A percentile compares a stretch with the other conserved stretches of the same genome.
Conservation (phyloP, 1,140 invertebrate genomes). For the Drosophila tani region DNA sequence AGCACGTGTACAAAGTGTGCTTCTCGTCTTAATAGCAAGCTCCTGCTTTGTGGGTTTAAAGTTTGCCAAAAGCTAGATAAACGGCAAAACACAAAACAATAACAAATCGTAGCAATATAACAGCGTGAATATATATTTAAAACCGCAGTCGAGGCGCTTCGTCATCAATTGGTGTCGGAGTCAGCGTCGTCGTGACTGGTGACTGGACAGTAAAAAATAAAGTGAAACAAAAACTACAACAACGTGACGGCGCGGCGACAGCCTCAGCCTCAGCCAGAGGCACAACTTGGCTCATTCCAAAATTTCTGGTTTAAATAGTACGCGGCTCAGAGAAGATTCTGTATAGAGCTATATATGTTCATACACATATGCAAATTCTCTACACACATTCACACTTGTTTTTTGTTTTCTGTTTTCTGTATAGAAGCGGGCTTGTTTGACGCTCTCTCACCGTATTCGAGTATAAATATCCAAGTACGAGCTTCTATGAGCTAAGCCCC, state of each 20-base stretch:
- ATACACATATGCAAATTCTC: conserved; percentile 25
- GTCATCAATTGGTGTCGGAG: conserved; percentile 60
- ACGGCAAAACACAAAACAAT: conserved; percentile 54
- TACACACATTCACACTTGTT: conserved; percentile 7
- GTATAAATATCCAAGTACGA: conserved; percentile 37
- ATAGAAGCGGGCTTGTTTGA: conserved; percentile 25
- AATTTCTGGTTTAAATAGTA: conserved; percentile 71
- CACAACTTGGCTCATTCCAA: conserved; percentile 58
- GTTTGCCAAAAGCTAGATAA: conserved; percentile 42
- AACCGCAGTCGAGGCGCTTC: conserved; percentile 40
- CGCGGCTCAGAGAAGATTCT: conserved; percentile 58
- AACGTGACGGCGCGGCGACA: conserved; percentile 27
- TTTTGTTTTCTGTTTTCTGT: conserved; percentile 10
- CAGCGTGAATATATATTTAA: conserved; percentile 35
- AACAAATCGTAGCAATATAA: conserved; percentile 55
- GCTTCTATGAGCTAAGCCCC: conserved; percentile 66
- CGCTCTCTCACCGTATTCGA: conserved; percentile 13
- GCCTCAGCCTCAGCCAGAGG: conserved; percentile 7
- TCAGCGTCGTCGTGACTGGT: conserved; percentile 47
- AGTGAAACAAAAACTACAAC: conserved; percentile 24
- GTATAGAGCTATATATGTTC: conserved; percentile 38
- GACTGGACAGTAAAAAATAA: conserved; percentile 41
- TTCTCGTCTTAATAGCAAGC: background rate
- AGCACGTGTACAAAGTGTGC: conserved; percentile 65
- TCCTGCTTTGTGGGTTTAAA: conserved; percentile 6